A percentile compares a stretch with the other conserved stretches of the same genome.
Evolutionary conservation across 2,797 vertebrate species (phyloP).

Genomic region (Cossypha polioptera): DNA sequence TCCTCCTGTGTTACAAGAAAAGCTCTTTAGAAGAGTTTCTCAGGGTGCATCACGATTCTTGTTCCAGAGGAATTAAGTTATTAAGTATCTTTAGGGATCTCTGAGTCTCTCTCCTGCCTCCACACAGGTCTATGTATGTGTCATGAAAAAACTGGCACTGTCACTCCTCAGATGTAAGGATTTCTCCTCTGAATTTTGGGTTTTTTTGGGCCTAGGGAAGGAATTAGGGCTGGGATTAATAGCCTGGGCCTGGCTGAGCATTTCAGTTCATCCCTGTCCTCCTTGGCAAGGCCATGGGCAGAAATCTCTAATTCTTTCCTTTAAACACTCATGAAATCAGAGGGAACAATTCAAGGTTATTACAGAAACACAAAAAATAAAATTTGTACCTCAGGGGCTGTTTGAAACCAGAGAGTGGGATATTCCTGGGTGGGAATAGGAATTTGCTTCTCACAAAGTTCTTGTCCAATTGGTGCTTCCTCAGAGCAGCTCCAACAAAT

Average conservation of each 20-base stretch:
- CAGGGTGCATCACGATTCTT: not conserved
- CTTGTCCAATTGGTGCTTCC: not conserved
- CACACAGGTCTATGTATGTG: accelerated
- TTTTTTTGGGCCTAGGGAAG: not conserved
- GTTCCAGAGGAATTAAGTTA: not conserved
- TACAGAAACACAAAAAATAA: not conserved
- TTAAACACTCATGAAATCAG: not conserved
- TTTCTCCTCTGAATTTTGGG: not conserved
- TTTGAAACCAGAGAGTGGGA: not conserved
- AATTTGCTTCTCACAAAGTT: not conserved
- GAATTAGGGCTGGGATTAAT: not conserved
- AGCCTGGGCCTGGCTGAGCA: not conserved
- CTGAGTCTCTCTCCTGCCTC: not conserved
- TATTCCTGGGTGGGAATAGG: not conserved
- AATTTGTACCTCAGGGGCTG: not conserved
- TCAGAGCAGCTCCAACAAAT: not conserved
- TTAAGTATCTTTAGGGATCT: not conserved
- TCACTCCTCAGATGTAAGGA: not conserved
- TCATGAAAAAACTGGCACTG: not conserved
- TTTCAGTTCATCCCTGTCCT: not conserved
- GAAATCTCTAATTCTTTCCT: not conserved
- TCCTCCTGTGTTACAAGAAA: not conserved
- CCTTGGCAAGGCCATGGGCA: not conserved
- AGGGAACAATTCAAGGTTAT: not conserved
- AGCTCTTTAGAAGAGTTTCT: not conserved